These are phyloP conservation scores for Antitype chi DNA, from an alignment of 2,888 invertebrate genomes.

Conservation along the genomic window DNA sequence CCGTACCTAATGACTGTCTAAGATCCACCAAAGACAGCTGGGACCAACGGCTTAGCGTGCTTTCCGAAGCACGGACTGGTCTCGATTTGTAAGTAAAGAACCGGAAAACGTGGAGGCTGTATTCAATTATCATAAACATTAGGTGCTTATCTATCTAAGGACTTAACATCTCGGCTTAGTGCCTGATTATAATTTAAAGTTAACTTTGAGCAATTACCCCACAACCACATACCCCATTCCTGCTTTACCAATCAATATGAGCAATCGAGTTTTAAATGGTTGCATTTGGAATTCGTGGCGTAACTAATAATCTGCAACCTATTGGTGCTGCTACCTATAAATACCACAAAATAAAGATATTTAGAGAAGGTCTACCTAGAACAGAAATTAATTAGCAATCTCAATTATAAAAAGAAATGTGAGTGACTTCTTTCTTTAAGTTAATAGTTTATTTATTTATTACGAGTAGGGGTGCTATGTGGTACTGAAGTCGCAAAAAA, in stretches of 20 bases:
- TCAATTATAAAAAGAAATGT: no score
- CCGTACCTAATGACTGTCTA: not conserved
- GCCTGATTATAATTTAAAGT: not conserved
- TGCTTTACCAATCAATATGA: slow-evolving; percentile 27
- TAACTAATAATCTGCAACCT: slow-evolving; percentile 41
- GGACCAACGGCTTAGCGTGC: not conserved
- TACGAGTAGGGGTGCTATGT: not conserved
- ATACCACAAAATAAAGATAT: not conserved
- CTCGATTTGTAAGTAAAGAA: not conserved
- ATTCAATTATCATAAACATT: not conserved
- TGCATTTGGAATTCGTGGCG: slow-evolving; percentile 33
- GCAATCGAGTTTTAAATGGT: slow-evolving; percentile 38
- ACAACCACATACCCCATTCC: not conserved
- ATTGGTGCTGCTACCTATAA: slow-evolving; percentile 1
- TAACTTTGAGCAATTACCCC: slow-evolving; percentile 4
- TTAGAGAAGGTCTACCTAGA: slow-evolving; percentile 21
- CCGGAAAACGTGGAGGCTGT: not conserved
- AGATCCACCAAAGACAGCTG: no score
- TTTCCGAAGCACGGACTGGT: not conserved
- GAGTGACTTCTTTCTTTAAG: no score
- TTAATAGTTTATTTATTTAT: not conserved
- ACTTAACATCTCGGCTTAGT: not conserved
- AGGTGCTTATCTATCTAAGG: not conserved
- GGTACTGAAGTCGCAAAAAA: not conserved
- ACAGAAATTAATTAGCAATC: not conserved